A percentile compares a stretch with the other conserved stretches of the same genome.
These are phyloP conservation scores for Pteronotus mesoamericanus DNA, from an alignment of 2,797 vertebrate genomes.

Conservation along the genomic window DNA sequence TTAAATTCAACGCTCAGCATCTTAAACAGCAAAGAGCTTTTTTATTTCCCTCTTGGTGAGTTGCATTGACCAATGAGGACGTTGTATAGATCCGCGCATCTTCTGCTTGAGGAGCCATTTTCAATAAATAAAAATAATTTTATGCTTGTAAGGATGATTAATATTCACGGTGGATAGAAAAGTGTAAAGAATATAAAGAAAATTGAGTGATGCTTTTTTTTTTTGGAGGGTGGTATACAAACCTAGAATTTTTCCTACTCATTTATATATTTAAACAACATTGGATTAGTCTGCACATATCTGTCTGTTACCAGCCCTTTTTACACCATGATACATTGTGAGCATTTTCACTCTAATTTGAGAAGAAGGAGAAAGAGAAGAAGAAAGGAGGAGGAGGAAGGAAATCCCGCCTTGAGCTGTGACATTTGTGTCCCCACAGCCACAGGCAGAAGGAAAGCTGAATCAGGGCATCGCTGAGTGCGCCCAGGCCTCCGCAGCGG, in stretches of 20 bases:
- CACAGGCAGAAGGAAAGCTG: background rate
- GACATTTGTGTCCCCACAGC: background rate
- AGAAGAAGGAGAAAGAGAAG: background rate
- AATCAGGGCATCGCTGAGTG: background rate
- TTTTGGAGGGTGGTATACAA: background rate
- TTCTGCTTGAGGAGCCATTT: background rate
- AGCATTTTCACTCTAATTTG: background rate
- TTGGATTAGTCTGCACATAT: background rate
- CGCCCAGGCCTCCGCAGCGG: background rate
- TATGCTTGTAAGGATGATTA: background rate
- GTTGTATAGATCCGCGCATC: background rate
- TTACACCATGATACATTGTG: background rate
- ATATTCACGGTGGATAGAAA: background rate
- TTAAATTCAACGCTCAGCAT: conserved; percentile 56
- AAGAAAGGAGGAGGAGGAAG: background rate
- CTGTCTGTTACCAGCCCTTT: background rate
- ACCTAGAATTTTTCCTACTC: background rate
- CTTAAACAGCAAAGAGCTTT: background rate
- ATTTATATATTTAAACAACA: background rate
- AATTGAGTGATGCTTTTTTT: background rate
- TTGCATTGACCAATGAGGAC: background rate
- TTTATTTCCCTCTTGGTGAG: background rate
- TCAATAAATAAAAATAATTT: background rate
- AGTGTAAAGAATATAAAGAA: background rate
- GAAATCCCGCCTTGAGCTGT: background rate